Evolutionary conservation across 1,140 invertebrate species (phyloP), one percentile per base, ranked within the genome.

Genomic region (Leptonema lineaticorne): DNA sequence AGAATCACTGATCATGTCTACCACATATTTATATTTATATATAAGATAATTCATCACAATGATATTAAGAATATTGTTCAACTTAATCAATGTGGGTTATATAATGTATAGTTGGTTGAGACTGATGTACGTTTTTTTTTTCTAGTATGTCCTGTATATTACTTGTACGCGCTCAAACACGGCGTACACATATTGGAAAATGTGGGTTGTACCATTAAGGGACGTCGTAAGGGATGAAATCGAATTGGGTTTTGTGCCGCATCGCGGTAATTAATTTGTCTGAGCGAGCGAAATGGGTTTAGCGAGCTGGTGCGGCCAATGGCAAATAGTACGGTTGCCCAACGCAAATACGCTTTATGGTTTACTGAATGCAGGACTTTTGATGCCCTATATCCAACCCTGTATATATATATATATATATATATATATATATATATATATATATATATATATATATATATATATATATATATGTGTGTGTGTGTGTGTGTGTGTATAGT

Each of bases 221-320:
- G n/a, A n/a, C n/a, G n/a, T n/a, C 37, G 8, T 20, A 53, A 3
- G 20, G 50, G 22, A 53, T 33, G 30, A 62, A 62, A 62, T 62
- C 59, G 33, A 62, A 62, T 62, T 62, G 29, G 59, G 28, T 62
- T 45, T 33, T 62, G n/a, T n/a, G 29, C 29, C 11, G 33, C 37
- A 20, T 18, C 37, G 11, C 4, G 45, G 33, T 62, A 62, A 62
- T 62, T 62, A 62, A 62, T 62, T 62, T 62, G 33, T 62, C 59
- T 62, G 30, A 62, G n/a, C n/a, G 20, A 62, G 59, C 59, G 26
- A 62, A 62, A 18, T 8, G n/a, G 59, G 33, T 62, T 33, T 53
- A 53, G 50, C 8, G 20, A 14, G 22, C 50, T 53, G 37, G 2
- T 2, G 46, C 11, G 50, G 50, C 20, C 20, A 22, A 53, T 24